Percentiles rank a stretch among this genome's conserved stretches.
Evolutionary conservation across 2,797 vertebrate species (phyloP).

Genomic region (Pyrocephalus nanus): DNA sequence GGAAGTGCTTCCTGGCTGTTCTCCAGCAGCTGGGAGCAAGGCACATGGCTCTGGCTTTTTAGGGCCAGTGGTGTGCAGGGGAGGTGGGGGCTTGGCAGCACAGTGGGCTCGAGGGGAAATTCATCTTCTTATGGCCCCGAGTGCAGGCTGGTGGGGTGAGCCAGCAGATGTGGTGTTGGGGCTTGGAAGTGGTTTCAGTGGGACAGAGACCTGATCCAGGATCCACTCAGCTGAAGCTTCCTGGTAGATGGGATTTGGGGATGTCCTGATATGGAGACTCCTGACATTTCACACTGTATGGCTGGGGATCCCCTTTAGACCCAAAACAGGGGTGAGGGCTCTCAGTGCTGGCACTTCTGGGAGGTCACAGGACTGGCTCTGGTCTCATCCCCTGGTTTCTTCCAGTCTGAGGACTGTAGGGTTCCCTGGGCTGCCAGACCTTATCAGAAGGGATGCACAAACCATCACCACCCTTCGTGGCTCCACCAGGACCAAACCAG

Average conservation of each 20-base stretch:
- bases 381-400: not conserved
- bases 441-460: not conserved
- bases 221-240: not conserved
- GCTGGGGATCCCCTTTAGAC: not conserved
- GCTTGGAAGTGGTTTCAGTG: not conserved
- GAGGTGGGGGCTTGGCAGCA: not conserved
- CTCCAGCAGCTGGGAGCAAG: constrained; percentile 30
- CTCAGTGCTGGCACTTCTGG: not conserved
- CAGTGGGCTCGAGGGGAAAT: not conserved
- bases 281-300: not conserved
- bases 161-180: not conserved
- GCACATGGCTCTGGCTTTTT: not conserved
- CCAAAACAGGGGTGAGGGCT: not conserved
- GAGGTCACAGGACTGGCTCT: not conserved
- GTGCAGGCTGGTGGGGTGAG: not conserved
- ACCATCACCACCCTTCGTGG: not conserved
- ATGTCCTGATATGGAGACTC: not conserved
- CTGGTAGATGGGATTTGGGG: not conserved
- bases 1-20: constrained; percentile 46
- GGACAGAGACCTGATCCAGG: not conserved
- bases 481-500: not conserved
- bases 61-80: not conserved
- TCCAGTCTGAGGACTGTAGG: not conserved
- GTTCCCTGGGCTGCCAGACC: not conserved
- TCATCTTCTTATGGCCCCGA: fast-evolving